These are phyloP conservation scores for Drosophila bifasciata DNA, from an alignment of 1,140 invertebrate genomes.

Conservation along the genomic window DNA sequence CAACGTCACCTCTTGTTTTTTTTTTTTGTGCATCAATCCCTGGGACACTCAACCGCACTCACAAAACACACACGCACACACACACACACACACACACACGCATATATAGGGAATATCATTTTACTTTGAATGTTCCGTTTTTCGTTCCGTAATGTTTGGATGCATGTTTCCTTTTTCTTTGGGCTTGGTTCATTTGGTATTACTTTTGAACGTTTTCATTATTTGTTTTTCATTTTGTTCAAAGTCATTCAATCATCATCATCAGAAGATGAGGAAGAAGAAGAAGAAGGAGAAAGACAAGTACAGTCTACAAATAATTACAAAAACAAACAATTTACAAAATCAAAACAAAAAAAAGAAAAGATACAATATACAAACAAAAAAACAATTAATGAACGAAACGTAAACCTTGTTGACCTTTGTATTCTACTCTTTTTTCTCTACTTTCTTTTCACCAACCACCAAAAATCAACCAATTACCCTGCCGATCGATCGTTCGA, in stretches of 20 bases:
- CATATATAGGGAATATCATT: constrained; percentile 16
- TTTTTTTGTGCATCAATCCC: too few relatives aligned
- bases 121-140: not conserved
- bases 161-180: constrained; percentile 28
- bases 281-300: constrained; percentile 52
- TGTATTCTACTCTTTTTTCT: constrained; percentile 75
- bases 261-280: constrained; percentile 48
- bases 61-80: constrained; percentile 10
- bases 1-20: too few relatives aligned
- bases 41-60: not conserved
- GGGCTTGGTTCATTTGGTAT: not conserved
- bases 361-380: too few relatives aligned
- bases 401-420: constrained; percentile 68
- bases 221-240: constrained; percentile 9
- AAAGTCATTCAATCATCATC: constrained; percentile 49
- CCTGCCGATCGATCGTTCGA: constrained; percentile 72
- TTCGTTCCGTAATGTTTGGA: not conserved
- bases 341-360: constrained; percentile 11
- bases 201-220: not conserved
- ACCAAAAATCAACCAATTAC: constrained; percentile 58
- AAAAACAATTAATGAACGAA: not conserved
- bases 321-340: constrained; percentile 4
- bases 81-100: constrained; percentile 13
- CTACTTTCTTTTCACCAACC: constrained; percentile 70
- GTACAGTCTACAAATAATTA: constrained; percentile 46